phyloP scores from a whole-genome alignment of 2,888 invertebrate genomes.

The Cephalotes varians region DNA sequence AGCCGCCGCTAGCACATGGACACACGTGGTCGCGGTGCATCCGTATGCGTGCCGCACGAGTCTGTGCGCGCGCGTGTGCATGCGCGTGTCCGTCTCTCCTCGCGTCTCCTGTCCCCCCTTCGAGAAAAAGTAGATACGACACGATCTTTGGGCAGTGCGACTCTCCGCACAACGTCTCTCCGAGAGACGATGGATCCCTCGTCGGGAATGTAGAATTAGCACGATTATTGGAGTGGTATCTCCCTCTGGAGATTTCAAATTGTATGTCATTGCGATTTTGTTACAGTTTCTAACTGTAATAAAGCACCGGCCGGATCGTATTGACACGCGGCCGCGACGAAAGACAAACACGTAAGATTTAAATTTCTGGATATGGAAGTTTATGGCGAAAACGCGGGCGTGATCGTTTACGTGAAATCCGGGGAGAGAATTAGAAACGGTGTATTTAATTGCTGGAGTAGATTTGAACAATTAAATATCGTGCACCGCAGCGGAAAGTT shows the following conservation, averaged over 20 bases:
- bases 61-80: constrained; percentile 9
- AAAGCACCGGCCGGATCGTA: background rate
- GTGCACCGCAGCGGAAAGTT: background rate
- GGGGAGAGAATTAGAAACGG: background rate
- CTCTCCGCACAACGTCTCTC: constrained; percentile 41
- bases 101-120: constrained; percentile 20
- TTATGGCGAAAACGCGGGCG: background rate
- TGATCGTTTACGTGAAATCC: background rate
- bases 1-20: constrained; percentile 68
- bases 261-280: background rate
- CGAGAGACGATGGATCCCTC: constrained; percentile 50
- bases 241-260: background rate
- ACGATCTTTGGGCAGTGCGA: constrained; percentile 62
- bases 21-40: constrained; percentile 56
- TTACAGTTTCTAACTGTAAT: background rate
- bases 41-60: constrained; percentile 58
- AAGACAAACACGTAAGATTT: background rate
- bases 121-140: constrained; percentile 66
- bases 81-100: constrained; percentile 20
- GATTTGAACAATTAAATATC: background rate
- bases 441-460: background rate
- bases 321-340: background rate
- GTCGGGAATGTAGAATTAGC: constrained; percentile 45
- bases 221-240: background rate
- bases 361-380: background rate